A percentile compares a stretch with the other conserved stretches of the same genome.
These are phyloP conservation scores for Thripadectes ignobilis DNA, from an alignment of 2,797 vertebrate species.

Conservation along the genomic window DNA sequence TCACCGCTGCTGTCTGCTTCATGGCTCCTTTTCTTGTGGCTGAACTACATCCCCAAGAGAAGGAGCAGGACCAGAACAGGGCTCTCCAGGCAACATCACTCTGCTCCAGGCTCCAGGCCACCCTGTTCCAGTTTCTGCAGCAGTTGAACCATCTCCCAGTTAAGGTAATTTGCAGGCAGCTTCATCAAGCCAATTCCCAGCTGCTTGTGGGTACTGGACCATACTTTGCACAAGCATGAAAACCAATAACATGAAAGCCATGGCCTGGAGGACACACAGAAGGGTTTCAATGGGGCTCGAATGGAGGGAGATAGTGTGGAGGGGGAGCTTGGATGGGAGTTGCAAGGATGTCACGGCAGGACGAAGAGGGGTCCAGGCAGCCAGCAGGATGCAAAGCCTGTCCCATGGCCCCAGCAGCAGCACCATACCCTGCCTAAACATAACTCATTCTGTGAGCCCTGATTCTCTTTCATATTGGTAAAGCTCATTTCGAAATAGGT, in stretches of 20 bases:
- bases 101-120: background rate
- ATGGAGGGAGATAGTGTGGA: background rate
- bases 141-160: background rate
- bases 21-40: background rate
- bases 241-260: background rate
- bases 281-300: background rate
- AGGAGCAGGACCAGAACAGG: background rate
- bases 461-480: background rate
- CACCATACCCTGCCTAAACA: background rate
- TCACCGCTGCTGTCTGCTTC: background rate
- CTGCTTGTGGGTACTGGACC: background rate
- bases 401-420: background rate
- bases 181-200: background rate
- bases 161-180: background rate
- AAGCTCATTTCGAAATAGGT: background rate
- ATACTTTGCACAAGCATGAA: background rate
- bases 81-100: background rate
- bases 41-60: background rate
- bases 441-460: background rate
- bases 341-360: background rate
- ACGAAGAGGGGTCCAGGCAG: background rate
- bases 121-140: background rate
- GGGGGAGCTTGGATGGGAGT: background rate
- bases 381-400: background rate
- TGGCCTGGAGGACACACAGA: background rate